These are phyloP conservation scores for Hyposoter dolosus DNA, from an alignment of 2,888 invertebrate genomes.

Conservation along the genomic window DNA sequence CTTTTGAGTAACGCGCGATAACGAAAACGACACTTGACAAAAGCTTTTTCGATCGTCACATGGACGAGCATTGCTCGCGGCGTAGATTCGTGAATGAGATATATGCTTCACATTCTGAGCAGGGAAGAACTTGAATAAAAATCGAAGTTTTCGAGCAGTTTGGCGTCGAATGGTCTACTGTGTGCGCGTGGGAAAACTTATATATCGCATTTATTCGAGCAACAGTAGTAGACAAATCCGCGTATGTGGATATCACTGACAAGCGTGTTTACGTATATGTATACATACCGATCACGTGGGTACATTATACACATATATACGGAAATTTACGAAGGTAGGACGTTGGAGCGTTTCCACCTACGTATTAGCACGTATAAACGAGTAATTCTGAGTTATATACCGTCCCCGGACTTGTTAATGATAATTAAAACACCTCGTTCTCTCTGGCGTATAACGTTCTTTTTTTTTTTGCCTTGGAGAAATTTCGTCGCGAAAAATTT, in stretches of 20 bases:
- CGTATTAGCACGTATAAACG: constrained; percentile 83
- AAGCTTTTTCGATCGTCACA: neutral
- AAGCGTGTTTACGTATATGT: constrained; percentile 15
- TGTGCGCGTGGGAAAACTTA: constrained; percentile 53
- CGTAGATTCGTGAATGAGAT: neutral
- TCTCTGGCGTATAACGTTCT: constrained; percentile 53
- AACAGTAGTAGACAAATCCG: constrained; percentile 47
- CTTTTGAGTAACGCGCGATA: neutral
- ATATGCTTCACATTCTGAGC: neutral
- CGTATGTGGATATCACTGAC: constrained; percentile 67
- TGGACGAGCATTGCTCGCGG: neutral
- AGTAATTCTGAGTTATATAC: constrained; percentile 84
- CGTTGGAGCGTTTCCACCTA: constrained; percentile 71
- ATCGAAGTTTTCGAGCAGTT: neutral
- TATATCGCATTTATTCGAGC: constrained; percentile 35
- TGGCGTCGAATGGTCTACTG: constrained; percentile 39
- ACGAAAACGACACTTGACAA: neutral
- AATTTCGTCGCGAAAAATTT: constrained; percentile 62
- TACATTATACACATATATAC: constrained; percentile 63
- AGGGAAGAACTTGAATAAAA: neutral
- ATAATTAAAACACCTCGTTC: constrained; percentile 84
- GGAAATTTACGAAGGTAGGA: constrained; percentile 64
- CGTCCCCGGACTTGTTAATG: constrained; percentile 82
- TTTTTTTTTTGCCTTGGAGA: constrained; percentile 55
- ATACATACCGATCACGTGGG: constrained; percentile 24